phyloP scores from a whole-genome alignment of 2,113 vertebrate species.

The Mystacornis crossleyi region DNA sequence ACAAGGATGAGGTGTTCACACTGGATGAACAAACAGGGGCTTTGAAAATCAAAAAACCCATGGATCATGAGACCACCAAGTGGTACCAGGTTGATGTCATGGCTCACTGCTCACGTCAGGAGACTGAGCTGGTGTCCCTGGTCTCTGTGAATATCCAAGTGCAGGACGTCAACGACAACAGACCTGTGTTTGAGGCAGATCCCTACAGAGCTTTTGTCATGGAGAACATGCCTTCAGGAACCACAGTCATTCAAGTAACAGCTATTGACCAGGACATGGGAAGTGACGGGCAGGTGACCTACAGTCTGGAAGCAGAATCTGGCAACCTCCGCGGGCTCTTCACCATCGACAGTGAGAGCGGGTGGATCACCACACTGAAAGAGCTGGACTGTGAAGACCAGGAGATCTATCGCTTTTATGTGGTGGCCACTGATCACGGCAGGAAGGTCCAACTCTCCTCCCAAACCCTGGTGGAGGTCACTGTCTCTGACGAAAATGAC shows the following conservation, averaged over 20 bases:
- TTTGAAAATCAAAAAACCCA: slow-evolving; percentile 85
- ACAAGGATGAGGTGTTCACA: slow-evolving; percentile 88
- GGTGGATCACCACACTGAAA: slow-evolving; percentile 89
- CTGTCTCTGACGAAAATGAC: slow-evolving; percentile 92
- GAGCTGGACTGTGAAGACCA: slow-evolving; percentile 86
- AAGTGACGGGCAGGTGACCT: slow-evolving; percentile 89
- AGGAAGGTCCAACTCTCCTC: slow-evolving; percentile 86
- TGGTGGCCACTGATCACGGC: slow-evolving; percentile 91
- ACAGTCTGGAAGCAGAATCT: slow-evolving; percentile 80
- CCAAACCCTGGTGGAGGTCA: slow-evolving; percentile 89
- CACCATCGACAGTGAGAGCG: slow-evolving; percentile 86
- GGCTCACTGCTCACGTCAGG: slow-evolving; percentile 87
- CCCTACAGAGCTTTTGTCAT: slow-evolving; percentile 90
- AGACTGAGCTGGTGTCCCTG: slow-evolving; percentile 87
- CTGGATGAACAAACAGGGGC: slow-evolving; percentile 87
- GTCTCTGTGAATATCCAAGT: slow-evolving; percentile 94
- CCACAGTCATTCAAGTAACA: slow-evolving; percentile 94
- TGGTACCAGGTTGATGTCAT: slow-evolving; percentile 95
- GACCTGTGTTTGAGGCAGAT: slow-evolving; percentile 91
- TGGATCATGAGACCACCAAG: slow-evolving; percentile 94
- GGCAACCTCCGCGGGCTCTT: slow-evolving; percentile 80
- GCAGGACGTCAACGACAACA: slow-evolving; percentile 95
- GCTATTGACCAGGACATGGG: slow-evolving; percentile 94
- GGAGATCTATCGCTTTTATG: slow-evolving; percentile 82
- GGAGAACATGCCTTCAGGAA: slow-evolving; percentile 94